These are phyloP conservation scores for Pegoplata infirma DNA, from an alignment of 2,888 invertebrate genomes.

Conservation along the genomic window DNA sequence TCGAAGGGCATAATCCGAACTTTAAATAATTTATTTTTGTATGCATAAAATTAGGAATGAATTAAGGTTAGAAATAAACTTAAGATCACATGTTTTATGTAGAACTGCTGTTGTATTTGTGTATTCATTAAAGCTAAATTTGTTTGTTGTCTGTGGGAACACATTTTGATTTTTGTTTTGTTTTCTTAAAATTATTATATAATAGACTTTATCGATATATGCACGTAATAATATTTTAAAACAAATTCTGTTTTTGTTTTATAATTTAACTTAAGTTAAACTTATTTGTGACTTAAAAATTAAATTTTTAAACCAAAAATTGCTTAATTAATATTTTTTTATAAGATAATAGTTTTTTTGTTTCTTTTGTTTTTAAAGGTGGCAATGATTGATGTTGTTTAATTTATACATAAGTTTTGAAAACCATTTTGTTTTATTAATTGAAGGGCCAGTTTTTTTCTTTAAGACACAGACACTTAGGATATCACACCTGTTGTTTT, in stretches of 20 bases:
- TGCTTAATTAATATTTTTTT: constrained; percentile 19
- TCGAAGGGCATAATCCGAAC: too few relatives aligned
- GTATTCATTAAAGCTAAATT: constrained; percentile 50
- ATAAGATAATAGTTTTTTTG: constrained; percentile 3
- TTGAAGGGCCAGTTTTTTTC: constrained; percentile 23
- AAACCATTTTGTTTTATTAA: constrained; percentile 42
- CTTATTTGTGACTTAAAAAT: constrained; percentile 52
- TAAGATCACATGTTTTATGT: too few relatives aligned
- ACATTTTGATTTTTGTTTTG: constrained; percentile 28
- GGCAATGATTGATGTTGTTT: constrained; percentile 55
- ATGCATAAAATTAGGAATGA: too few relatives aligned
- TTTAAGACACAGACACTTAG: constrained; percentile 31
- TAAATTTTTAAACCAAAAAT: constrained; percentile 20
- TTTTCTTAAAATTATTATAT: constrained; percentile 39
- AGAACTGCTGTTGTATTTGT: constrained; percentile 44
- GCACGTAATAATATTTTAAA: too few relatives aligned
- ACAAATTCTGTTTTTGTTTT: background rate
- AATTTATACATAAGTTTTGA: constrained; percentile 56
- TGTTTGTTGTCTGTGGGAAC: constrained; percentile 39
- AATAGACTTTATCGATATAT: background rate
- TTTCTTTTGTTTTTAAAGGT: constrained; percentile 37
- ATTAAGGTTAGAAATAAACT: too few relatives aligned
- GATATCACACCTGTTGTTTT: constrained; percentile 56
- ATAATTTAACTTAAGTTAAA: background rate
- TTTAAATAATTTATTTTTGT: too few relatives aligned